Evolutionary conservation across 1,140 invertebrate species (phyloP), one percentile per base, ranked within the genome.

Genomic region (Uloborus diversus): DNA sequence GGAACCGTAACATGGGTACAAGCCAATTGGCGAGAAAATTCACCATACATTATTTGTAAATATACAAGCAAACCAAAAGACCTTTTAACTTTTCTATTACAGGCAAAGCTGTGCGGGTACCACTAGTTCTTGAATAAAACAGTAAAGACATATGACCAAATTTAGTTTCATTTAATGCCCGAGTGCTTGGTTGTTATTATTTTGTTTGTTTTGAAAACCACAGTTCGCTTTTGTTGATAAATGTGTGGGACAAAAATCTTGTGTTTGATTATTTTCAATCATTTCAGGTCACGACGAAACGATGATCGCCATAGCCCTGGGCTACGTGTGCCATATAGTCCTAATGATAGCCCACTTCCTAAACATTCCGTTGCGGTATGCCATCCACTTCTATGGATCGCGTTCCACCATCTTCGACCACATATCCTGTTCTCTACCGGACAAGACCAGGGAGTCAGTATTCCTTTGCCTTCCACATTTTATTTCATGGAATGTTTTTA

Each of bases 331-430:
- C 73, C 94, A 96, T 85, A 86, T 93, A 20, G 89, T 93, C 2
- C 88, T 92, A 82, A 94, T 95, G 91, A 90, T 94, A 82, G 91
- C 93, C 7, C 91, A 90, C 80, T 92, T 96, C 84, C 88, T 96
- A 49, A 92, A 94, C 86, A 88, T 94, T 81, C 93, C 94, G 76
- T 88, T 94, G 14, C 89, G 94, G 81, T 94, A 95, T 87, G 91
- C 92, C 17, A 90, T 95, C 47, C 87, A 90, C 33, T 90, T 93
- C 86, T 90, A 90, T 82, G 93, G 94, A 3, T 95, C 94, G 9
- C 87, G 91, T 32, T 93, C 93, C 69, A 89, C 90, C 83, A 93
- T 96, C 78, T 88, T 90, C 17, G 94, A 96, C 86, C 91, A 93
- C 83, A 90, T 94, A 68, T 92, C 90, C 65, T 88, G 90, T 33